phyloP scores from a whole-genome alignment of 2,113 vertebrate genomes.

The Dipodomys merriami region DNA sequence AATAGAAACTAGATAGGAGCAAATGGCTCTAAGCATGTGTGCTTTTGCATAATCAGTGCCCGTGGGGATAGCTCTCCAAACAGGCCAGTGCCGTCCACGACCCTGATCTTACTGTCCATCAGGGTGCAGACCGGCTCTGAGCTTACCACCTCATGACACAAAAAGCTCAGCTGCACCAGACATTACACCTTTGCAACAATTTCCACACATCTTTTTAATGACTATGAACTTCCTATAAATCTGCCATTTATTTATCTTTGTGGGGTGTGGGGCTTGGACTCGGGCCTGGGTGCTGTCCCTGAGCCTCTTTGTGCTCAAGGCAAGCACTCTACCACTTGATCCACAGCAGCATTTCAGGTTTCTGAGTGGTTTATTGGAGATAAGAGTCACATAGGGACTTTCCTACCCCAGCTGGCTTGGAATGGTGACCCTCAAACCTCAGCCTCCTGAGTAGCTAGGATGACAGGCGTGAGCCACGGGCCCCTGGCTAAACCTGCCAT shows the following conservation, averaged over 20 bases:
- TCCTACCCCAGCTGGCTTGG: no score
- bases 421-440: no score
- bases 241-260: no score
- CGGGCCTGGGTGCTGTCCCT: no score
- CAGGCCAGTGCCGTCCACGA: not conserved
- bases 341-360: no score
- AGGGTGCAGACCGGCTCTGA: not conserved
- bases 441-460: no score
- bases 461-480: no score
- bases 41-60: not conserved
- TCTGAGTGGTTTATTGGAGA: no score
- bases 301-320: no score
- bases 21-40: not conserved
- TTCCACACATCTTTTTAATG: not conserved
- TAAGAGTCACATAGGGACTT: no score
- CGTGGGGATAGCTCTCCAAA: not conserved
- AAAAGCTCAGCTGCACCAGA: not conserved
- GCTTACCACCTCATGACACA: not conserved
- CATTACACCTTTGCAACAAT: not conserved
- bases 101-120: not conserved
- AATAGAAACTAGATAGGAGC: not conserved
- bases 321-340: no score
- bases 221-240: not conserved
- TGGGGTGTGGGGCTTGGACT: no score
- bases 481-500: not conserved